phyloP scores from a whole-genome alignment of 2,888 invertebrate species.

The Dysmachus trigonus region DNA sequence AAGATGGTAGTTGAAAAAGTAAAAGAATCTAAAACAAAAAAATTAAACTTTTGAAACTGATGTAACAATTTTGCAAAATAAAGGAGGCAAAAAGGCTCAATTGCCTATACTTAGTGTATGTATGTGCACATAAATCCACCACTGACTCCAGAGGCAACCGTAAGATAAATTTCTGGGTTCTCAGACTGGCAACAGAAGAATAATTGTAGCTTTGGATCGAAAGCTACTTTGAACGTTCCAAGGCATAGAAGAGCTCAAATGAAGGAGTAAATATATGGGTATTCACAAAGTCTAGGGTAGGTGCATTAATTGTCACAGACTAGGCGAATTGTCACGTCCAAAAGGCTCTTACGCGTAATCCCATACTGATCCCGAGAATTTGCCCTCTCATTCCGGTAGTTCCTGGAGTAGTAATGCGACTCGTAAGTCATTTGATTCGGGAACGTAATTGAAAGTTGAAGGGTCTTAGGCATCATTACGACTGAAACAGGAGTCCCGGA shows the following conservation, averaged over 20 bases:
- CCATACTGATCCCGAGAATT: neutral
- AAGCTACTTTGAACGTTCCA: neutral
- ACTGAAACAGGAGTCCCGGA: conserved; percentile 3
- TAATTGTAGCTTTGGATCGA: neutral
- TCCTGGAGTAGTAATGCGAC: conserved; percentile 7
- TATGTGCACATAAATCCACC: no score
- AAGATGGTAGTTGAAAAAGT: no score
- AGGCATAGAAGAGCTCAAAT: neutral
- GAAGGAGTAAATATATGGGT: neutral
- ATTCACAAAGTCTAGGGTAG: neutral
- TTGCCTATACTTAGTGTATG: no score
- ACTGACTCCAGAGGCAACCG: no score
- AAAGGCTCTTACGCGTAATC: neutral
- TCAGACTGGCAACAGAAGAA: neutral
- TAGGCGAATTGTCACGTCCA: neutral
- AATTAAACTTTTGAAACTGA: no score
- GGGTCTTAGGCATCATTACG: conserved; percentile 26
- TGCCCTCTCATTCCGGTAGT: neutral
- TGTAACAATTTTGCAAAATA: no score
- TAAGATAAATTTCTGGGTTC: neutral
- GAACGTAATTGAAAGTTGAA: conserved; percentile 29
- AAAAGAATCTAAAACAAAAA: no score
- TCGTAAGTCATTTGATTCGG: conserved; percentile 15
- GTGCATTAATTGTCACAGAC: neutral
- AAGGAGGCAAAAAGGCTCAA: no score